These are phyloP conservation scores for Stegophylla sp. DNA, from an alignment of 2,888 invertebrate species.

Conservation along the genomic window DNA sequence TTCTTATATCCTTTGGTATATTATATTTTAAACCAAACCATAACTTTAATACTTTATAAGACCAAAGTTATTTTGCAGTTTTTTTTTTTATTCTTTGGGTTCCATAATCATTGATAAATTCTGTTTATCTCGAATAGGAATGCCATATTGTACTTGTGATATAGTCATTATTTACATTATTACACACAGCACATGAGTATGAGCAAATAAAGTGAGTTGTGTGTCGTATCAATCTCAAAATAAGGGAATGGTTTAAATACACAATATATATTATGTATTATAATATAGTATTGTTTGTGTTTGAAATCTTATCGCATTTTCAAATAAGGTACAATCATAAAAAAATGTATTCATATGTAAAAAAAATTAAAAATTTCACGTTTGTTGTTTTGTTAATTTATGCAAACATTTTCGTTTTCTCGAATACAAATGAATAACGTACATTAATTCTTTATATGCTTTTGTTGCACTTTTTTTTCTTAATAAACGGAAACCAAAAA, in stretches of 20 bases:
- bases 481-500: neutral
- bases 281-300: neutral
- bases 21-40: neutral
- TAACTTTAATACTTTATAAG: neutral
- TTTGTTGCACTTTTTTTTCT: neutral
- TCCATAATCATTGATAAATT: neutral
- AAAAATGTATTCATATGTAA: neutral
- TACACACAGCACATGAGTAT: neutral
- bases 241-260: neutral
- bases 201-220: neutral
- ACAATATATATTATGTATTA: neutral
- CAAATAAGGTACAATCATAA: neutral
- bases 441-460: neutral
- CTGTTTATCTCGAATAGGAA: constrained; percentile 24
- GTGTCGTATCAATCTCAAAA: constrained; percentile 17
- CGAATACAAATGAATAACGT: neutral
- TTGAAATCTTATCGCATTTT: constrained; percentile 25
- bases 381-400: constrained; percentile 14
- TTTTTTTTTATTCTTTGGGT: neutral
- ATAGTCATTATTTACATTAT: constrained; percentile 10
- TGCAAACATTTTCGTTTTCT: neutral
- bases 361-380: neutral
- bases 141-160: neutral
- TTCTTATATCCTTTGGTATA: no score
- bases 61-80: neutral